Evolutionary conservation across 1,140 invertebrate species (phyloP).

Genomic region (Drosophila willistoni): DNA sequence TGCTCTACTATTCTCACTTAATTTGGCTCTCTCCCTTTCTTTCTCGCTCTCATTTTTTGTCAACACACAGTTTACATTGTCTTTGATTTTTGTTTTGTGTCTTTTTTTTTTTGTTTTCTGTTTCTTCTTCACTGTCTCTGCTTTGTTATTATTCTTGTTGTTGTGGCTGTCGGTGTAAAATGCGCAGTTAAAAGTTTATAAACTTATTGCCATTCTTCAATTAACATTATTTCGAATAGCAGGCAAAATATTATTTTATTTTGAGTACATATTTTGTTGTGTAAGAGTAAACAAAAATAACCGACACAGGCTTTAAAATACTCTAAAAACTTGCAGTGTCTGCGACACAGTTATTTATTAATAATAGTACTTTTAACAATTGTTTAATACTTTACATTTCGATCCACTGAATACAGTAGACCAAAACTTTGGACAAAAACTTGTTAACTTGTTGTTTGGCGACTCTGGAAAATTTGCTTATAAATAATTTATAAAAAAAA

Average conservation of each 20-base stretch:
- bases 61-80: constrained; percentile 61
- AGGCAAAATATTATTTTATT: not conserved
- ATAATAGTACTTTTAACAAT: no score
- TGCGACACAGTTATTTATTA: no score
- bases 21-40: constrained; percentile 17
- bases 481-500: constrained; percentile 46
- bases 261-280: not conserved
- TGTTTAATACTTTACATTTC: no score
- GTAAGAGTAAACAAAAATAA: not conserved
- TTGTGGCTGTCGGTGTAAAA: constrained; percentile 42
- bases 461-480: constrained; percentile 50
- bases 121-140: constrained; percentile 21
- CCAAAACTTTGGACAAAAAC: not conserved
- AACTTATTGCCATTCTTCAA: constrained; percentile 6
- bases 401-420: not conserved
- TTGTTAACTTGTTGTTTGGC: not conserved
- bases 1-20: not conserved
- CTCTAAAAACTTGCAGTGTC: not conserved
- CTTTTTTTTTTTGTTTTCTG: constrained; percentile 17
- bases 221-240: constrained; percentile 10
- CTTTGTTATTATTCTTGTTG: constrained; percentile 8
- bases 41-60: constrained; percentile 29
- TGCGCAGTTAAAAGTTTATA: constrained; percentile 36
- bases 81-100: constrained; percentile 43
- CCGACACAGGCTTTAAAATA: not conserved